Evolutionary conservation across 2,797 vertebrate species (phyloP), one percentile per base, ranked within the genome.

Genomic region (Eptatretus atami): DNA sequence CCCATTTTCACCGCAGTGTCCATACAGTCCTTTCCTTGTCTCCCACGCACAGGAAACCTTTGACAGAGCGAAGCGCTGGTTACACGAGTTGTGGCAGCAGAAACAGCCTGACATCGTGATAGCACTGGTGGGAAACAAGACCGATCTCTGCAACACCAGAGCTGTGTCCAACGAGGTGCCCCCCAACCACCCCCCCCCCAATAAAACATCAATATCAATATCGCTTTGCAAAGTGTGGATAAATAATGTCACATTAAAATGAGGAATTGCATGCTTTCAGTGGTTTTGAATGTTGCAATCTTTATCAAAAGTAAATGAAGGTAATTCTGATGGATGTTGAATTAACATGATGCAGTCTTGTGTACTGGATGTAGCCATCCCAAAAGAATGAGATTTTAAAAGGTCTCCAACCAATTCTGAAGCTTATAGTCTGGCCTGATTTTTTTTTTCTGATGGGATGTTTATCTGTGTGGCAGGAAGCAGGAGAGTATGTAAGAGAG

Each of bases 391-490:
- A 44, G 2, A 8, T 44, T 44, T 44, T 44, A 5, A 44, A 44
- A 44, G 31, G 31, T 44, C 4, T 44, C 31, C 31, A 44, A 44
- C 2, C 31, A 44, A 44, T 44, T 44, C 31, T 4, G 31, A 44
- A 44, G 3, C 31, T 8, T 44, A 44, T 8, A 44, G 31, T 8
- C 31, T 44, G 31, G 6, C 31, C 4, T 44, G 31, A 44, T 5
- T 4, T 44, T 44, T 44, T 44, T 4, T 44, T 44, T 44, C 31
- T 44, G 31, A 44, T 44, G 31, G 31, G 31, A 44, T 44, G 31
- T 44, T 44, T 44, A 44, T 44, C 4, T 44, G 31, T 44, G 31
- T 12, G 2, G 24, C 68, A 83, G 81, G 80, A 82, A 9, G 82
- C 73, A 55, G 67, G 70, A 65, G 73, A 68, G 44, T 71, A 83